A percentile compares a stretch with the other conserved stretches of the same genome.
Conservation (phyloP, 2,888 invertebrate genomes). For the Crioceris asparagi region DNA sequence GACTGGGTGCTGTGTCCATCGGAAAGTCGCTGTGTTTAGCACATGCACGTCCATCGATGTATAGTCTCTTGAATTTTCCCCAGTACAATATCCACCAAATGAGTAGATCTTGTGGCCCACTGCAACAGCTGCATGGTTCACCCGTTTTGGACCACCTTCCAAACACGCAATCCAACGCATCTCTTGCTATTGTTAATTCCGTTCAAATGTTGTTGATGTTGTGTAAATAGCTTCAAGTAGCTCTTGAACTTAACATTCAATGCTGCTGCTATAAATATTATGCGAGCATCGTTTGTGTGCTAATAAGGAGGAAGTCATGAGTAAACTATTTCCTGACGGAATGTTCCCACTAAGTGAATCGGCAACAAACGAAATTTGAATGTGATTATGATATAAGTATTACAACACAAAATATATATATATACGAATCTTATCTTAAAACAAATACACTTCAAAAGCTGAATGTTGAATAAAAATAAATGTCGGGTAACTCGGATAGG, state of each 20-base stretch:
- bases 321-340: no score
- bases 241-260: conserved; percentile 14
- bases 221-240: conserved; percentile 6
- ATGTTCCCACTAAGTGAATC: no score
- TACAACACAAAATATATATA: no score
- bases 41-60: conserved; percentile 80
- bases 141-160: conserved; percentile 83
- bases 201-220: conserved; percentile 5
- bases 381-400: no score
- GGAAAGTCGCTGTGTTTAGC: conserved; percentile 60
- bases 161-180: conserved; percentile 81
- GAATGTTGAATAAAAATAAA: no score
- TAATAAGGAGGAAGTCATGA: no score
- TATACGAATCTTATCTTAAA: no score
- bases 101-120: conserved; percentile 73
- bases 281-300: conserved; percentile 8
- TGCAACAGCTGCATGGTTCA: conserved; percentile 84
- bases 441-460: no score
- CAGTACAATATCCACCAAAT: conserved; percentile 87
- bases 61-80: conserved; percentile 63
- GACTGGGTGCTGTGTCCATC: conserved; percentile 48
- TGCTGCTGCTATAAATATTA: conserved; percentile 12
- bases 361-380: no score
- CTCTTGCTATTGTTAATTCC: conserved; percentile 4
- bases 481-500: no score